These are phyloP conservation scores for Otolemur garnettii DNA, from an alignment of 2,113 vertebrate species.

Conservation along the genomic window DNA sequence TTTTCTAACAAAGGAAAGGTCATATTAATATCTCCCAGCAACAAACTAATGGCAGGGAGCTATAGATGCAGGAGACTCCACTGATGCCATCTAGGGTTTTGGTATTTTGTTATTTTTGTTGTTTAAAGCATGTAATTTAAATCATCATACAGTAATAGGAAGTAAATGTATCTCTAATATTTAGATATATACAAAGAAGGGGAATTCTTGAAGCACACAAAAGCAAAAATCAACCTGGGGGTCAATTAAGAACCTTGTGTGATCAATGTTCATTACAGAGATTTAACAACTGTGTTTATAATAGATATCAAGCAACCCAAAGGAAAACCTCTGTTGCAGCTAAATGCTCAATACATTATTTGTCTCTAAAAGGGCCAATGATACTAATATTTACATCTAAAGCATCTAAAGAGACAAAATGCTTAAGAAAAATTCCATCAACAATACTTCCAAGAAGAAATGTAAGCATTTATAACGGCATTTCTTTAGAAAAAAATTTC, in stretches of 20 bases:
- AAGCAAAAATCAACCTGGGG: slow-evolving; percentile 65
- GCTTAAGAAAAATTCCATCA: slow-evolving; percentile 15
- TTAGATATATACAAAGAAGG: not conserved
- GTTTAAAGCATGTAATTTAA: slow-evolving; percentile 59
- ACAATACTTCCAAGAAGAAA: slow-evolving; percentile 62
- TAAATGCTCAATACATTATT: slow-evolving; percentile 37
- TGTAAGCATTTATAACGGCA: not conserved
- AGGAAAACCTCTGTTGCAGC: slow-evolving; percentile 17
- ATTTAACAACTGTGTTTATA: slow-evolving; percentile 64
- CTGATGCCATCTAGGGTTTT: slow-evolving; percentile 23
- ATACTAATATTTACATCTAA: not conserved
- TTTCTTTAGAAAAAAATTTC: slow-evolving; percentile 60
- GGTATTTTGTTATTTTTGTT: not conserved
- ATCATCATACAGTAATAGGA: slow-evolving; percentile 60
- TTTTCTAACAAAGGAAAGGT: slow-evolving; percentile 80
- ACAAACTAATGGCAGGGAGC: slow-evolving; percentile 34
- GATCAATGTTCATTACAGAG: slow-evolving; percentile 61
- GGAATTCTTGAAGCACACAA: slow-evolving; percentile 48
- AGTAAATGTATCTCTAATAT: not conserved
- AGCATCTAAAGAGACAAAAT: not conserved
- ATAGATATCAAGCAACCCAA: slow-evolving; percentile 24
- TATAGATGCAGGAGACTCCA: slow-evolving; percentile 53
- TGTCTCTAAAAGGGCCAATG: slow-evolving; percentile 44
- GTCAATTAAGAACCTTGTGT: slow-evolving; percentile 60
- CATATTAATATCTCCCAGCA: slow-evolving; percentile 74